Percentiles rank a stretch among this genome's conserved stretches.
Conservation (phyloP, 2,113 vertebrate genomes). For the Pedetes capensis region DNA sequence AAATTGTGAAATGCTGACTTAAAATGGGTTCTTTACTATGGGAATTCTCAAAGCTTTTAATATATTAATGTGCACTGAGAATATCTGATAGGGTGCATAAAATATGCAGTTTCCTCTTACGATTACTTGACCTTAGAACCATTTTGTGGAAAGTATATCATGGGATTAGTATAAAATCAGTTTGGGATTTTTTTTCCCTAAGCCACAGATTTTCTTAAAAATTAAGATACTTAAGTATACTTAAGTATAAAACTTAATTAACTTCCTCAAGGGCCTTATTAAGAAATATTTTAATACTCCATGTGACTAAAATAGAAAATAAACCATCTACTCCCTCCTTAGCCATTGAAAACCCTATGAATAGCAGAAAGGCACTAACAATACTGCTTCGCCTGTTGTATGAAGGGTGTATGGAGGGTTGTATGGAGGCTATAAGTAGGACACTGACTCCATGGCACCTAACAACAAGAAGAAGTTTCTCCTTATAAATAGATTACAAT, state of each 20-base stretch:
- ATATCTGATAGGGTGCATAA: background rate
- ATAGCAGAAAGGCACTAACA: no score
- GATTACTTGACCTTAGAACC: background rate
- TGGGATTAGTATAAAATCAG: background rate
- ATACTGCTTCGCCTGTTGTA: no score
- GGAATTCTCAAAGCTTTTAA: background rate
- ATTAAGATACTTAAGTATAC: background rate
- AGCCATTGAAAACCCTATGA: no score
- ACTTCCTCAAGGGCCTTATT: background rate
- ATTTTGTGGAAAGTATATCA: background rate
- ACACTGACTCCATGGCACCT: no score
- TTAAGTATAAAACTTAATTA: constrained; percentile 16
- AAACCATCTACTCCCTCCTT: no score
- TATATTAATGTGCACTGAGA: background rate
- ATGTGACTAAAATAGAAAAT: background rate
- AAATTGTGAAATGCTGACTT: constrained; percentile 9
- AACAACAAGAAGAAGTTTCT: no score
- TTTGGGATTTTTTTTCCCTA: background rate
- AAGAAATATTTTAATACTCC: background rate
- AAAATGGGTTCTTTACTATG: background rate
- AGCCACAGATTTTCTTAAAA: background rate
- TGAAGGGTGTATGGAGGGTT: no score
- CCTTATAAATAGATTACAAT: background rate
- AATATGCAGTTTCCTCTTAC: background rate
- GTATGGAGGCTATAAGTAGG: no score